Evolutionary conservation across 2,113 vertebrate genomes (phyloP), one percentile per base, ranked within the genome.

Genomic region (Dascyllus trimaculatus): DNA sequence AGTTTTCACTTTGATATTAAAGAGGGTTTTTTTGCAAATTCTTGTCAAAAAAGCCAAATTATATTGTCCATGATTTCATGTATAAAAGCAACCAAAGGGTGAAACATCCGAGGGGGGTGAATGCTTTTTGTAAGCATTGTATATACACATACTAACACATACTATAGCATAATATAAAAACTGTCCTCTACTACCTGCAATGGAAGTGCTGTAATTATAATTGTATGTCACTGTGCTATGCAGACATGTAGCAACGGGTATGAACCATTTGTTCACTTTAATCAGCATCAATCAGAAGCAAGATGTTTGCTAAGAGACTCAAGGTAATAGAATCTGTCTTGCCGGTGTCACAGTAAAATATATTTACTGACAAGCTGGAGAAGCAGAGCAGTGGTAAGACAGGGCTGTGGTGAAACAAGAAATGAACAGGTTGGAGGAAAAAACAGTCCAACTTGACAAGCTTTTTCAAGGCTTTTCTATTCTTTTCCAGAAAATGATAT

Each of bases 401-500:
- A 25, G n/a, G 1, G 56, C 52, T 45, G 57, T 25, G 48, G 22
- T 53, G 65, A 57, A 53, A 69, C 24, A 18, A 64, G 43, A 56
- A 66, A 56, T 48, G 24, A 32, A 53, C 11, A n/a, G 49, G 11
- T 58, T 24, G 49, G 25, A 59, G 17, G 49, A 26, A 46, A 68
- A 71, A 46, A 66, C 26, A 52, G 18, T 63, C 45, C 6, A 35
- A 61, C 21, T 62, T 21, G 14, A 59, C 19, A 32, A 38, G 49
- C 7, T 62, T 66, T 74, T 63, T 75, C 19, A 60, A 73, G 35
- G 62, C 24, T 77, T 73, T 63, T 57, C 14, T 49, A n/a, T 57
- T 29, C 22, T 56, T 54, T 63, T 71, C 54, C 61, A 72, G 43
- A 71, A 85, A 43, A 85, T 88, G 86, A 90, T 80, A 82, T 90